Evolutionary conservation across 2,113 vertebrate species (phyloP).

Genomic region (Stercorarius parasiticus): DNA sequence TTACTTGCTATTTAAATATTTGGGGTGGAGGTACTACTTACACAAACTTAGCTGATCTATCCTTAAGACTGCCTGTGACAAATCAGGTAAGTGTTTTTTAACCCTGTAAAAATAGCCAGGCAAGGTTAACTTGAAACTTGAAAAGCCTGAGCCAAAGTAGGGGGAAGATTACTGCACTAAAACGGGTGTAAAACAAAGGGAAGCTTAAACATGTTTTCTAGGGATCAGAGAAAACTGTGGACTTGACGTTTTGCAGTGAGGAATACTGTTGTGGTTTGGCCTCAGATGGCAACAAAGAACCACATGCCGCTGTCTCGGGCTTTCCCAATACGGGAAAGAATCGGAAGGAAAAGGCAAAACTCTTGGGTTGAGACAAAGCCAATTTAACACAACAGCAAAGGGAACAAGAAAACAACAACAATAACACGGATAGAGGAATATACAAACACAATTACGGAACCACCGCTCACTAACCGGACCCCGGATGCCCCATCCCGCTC

Average conservation of each 20-base stretch:
- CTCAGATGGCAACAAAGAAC: no score
- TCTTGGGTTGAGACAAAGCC: no score
- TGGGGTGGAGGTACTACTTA: neutral
- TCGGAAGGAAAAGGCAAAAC: no score
- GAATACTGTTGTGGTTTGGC: neutral
- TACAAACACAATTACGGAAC: no score
- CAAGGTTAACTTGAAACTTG: neutral
- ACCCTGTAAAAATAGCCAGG: neutral
- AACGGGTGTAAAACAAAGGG: neutral
- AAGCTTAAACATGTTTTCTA: neutral
- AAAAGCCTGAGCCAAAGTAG: neutral
- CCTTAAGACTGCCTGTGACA: neutral
- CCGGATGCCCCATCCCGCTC: no score
- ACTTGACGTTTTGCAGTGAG: neutral
- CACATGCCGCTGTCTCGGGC: no score
- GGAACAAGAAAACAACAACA: no score
- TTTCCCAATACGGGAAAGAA: no score
- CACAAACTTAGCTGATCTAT: neutral
- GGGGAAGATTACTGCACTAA: neutral
- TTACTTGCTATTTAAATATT: constrained; percentile 2
- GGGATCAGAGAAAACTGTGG: neutral
- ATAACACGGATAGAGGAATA: no score
- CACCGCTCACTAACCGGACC: no score
- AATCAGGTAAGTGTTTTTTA: neutral
- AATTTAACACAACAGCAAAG: no score